phyloP scores from a whole-genome alignment of 2,797 vertebrate species.

The Chaetodon trifasciatus region DNA sequence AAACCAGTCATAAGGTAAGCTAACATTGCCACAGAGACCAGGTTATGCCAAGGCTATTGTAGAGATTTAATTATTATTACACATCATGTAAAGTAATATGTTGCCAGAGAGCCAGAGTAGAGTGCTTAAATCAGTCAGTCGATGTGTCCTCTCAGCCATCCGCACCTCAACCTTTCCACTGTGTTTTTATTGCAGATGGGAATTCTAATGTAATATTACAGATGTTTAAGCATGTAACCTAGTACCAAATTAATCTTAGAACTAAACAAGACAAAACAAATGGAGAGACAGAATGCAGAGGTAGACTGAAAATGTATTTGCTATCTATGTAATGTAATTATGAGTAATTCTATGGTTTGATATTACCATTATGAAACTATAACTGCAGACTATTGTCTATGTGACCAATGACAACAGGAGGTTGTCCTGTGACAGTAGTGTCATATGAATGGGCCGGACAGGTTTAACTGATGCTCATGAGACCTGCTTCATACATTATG shows the following conservation, averaged over 20 bases:
- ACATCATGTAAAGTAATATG: no score
- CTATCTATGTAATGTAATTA: neutral
- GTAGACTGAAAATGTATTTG: neutral
- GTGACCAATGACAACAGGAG: neutral
- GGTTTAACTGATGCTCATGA: neutral
- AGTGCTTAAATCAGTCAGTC: neutral
- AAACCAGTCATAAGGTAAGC: no score
- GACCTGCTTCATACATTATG: slow-evolving; percentile 16
- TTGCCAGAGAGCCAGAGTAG: no score
- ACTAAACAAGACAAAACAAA: neutral
- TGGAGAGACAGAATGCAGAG: neutral
- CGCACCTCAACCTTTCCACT: neutral
- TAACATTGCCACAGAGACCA: no score
- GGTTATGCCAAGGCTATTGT: no score
- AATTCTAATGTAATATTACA: neutral
- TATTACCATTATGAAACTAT: neutral
- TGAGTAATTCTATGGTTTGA: slow-evolving; percentile 6
- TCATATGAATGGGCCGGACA: neutral
- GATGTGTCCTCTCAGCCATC: neutral
- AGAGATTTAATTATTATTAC: no score
- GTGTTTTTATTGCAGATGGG: neutral
- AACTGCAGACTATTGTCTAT: neutral
- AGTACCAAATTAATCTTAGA: neutral
- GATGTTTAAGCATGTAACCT: neutral
- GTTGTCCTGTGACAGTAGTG: slow-evolving; percentile 9